Conservation (phyloP, 2,797 vertebrate genomes). For the Sylvia borin region DNA sequence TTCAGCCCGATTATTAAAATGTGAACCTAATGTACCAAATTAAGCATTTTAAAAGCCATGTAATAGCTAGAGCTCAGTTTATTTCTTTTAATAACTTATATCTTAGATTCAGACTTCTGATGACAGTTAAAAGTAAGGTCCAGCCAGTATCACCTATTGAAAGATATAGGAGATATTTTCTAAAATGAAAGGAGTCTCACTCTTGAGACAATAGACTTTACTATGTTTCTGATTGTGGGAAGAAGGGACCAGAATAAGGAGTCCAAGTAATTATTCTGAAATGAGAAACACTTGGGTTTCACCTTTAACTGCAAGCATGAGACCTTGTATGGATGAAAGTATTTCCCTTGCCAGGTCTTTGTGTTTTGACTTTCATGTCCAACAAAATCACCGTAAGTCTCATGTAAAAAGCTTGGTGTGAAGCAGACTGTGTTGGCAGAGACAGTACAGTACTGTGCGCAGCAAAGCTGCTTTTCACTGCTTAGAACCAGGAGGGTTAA, state of each 20-base stretch:
- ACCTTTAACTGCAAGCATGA: not conserved
- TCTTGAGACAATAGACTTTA: not conserved
- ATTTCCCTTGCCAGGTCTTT: not conserved
- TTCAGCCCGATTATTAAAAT: conserved; percentile 1
- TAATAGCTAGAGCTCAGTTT: conserved; percentile 5
- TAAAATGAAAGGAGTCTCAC: not conserved
- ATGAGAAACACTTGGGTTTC: not conserved
- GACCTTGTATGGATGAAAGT: not conserved
- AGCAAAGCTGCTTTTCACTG: not conserved
- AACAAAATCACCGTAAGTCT: not conserved
- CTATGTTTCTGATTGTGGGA: not conserved
- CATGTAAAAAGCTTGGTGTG: not conserved
- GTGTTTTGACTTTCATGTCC: not conserved
- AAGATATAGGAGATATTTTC: not conserved
- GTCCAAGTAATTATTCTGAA: not conserved
- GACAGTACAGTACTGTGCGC: not conserved
- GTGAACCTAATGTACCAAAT: not conserved
- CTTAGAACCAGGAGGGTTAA: not conserved
- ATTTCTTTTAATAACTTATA: not conserved
- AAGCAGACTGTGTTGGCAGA: not conserved
- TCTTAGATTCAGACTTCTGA: not conserved
- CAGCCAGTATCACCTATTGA: not conserved
- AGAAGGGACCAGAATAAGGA: not conserved
- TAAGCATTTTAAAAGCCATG: not conserved
- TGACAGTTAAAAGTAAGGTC: not conserved